Percentiles rank a stretch among this genome's conserved stretches.
Evolutionary conservation across 2,797 vertebrate species (phyloP).

Genomic region (Falco berigora): DNA sequence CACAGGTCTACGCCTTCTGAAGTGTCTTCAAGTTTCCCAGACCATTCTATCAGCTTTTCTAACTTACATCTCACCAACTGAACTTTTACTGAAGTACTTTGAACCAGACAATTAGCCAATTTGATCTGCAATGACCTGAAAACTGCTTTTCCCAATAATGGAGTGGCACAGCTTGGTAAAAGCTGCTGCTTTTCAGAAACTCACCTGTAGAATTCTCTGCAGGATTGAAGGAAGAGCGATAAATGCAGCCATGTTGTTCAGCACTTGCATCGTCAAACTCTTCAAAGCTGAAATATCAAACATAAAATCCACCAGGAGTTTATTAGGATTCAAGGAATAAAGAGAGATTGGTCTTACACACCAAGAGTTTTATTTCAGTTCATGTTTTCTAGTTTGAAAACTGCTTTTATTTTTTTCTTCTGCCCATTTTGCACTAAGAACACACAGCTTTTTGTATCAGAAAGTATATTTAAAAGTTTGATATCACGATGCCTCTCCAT

Average conservation of each 20-base stretch:
- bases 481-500: not conserved
- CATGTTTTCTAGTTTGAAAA: not conserved
- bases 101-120: not conserved
- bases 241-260: constrained; percentile 93
- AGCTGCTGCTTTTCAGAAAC: not conserved
- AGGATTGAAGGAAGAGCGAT: constrained; percentile 92
- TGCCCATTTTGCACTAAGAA: not conserved
- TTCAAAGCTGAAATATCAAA: constrained; percentile 82
- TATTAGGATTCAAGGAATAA: not conserved
- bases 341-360: not conserved
- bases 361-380: not conserved
- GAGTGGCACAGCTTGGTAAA: not conserved
- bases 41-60: not conserved
- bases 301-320: not conserved
- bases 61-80: not conserved
- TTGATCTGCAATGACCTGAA: not conserved
- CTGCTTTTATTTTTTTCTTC: not conserved
- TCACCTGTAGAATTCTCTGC: constrained; percentile 91
- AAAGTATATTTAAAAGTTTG: not conserved
- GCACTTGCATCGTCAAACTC: constrained; percentile 91
- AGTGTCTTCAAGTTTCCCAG: not conserved
- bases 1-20: not conserved
- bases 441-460: not conserved
- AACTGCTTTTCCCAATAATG: not conserved
- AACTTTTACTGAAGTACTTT: not conserved